Evolutionary conservation across 2,113 vertebrate genomes (phyloP).

Genomic region (Callionymus lyra): DNA sequence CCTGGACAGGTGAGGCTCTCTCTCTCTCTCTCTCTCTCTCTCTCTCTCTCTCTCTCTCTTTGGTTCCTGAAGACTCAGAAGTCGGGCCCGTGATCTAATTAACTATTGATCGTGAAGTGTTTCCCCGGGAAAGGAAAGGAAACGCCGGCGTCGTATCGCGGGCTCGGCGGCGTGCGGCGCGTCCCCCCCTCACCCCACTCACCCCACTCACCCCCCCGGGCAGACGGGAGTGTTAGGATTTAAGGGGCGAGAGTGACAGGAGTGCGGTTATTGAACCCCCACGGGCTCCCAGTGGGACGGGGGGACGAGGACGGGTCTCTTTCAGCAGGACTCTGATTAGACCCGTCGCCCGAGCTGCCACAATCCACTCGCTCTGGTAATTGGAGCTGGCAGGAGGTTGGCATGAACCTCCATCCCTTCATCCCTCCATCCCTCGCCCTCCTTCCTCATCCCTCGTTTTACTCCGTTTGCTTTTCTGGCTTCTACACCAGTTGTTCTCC

Average conservation of each 20-base stretch:
- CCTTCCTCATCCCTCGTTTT: slow-evolving; percentile 12
- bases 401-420: slow-evolving; percentile 45
- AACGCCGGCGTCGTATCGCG: too few relatives aligned
- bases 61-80: too few relatives aligned
- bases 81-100: slow-evolving; percentile 23
- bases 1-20: slow-evolving; percentile 34
- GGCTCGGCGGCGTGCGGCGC: too few relatives aligned
- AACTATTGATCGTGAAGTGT: slow-evolving; percentile 22
- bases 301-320: slow-evolving; percentile 45
- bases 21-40: background rate
- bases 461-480: background rate
- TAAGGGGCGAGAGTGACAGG: slow-evolving; percentile 27
- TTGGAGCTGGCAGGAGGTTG: slow-evolving; percentile 67
- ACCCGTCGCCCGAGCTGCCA: slow-evolving; percentile 50
- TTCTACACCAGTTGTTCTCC: too few relatives aligned
- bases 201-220: slow-evolving; percentile 31
- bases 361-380: slow-evolving; percentile 61
- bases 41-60: slow-evolving; percentile 19
- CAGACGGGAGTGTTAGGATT: slow-evolving; percentile 49
- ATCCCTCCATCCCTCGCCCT: slow-evolving; percentile 24
- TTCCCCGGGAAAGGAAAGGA: too few relatives aligned
- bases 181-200: slow-evolving; percentile 29
- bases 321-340: slow-evolving; percentile 64
- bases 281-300: slow-evolving; percentile 47
- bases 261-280: slow-evolving; percentile 44